These are phyloP conservation scores for Lasiurus cinereus DNA, from an alignment of 2,113 vertebrate genomes.

Conservation along the genomic window DNA sequence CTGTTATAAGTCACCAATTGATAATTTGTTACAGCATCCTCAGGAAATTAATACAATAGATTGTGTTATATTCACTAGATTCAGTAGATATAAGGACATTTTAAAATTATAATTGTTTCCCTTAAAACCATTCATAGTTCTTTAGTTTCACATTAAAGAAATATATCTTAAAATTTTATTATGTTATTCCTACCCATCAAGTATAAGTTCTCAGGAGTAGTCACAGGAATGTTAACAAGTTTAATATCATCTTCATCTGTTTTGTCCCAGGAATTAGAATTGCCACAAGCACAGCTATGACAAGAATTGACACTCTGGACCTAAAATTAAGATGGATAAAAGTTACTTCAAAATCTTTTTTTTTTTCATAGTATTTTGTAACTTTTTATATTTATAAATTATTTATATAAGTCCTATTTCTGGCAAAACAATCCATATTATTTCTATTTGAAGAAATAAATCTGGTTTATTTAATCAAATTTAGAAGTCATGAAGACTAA, in stretches of 20 bases:
- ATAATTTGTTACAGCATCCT: neutral
- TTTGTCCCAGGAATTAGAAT: constrained; percentile 94
- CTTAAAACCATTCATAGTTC: constrained; percentile 11
- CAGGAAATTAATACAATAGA: neutral
- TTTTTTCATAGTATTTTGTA: neutral
- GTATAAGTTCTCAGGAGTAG: constrained; percentile 97
- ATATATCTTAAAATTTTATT: constrained; percentile 31
- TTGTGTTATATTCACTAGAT: neutral
- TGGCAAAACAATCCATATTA: constrained; percentile 2
- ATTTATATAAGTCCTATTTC: constrained; percentile 60
- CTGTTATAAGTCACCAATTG: neutral
- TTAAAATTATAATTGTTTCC: constrained; percentile 3
- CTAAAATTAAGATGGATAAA: constrained; percentile 82
- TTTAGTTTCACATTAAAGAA: constrained; percentile 41
- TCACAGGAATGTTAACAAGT: constrained; percentile 93
- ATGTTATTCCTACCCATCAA: constrained; percentile 93
- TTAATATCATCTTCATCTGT: constrained; percentile 92
- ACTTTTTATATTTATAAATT: constrained; percentile 27
- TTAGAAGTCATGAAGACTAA: constrained; percentile 5
- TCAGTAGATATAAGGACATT: constrained; percentile 1
- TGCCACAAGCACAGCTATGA: constrained; percentile 94
- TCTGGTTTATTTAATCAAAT: constrained; percentile 39
- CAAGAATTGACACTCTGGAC: constrained; percentile 95
- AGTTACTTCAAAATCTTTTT: constrained; percentile 56
- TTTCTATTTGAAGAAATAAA: constrained; percentile 56